These are phyloP conservation scores for Nasonovia ribisnigri DNA, from an alignment of 2,888 invertebrate species.

Conservation along the genomic window DNA sequence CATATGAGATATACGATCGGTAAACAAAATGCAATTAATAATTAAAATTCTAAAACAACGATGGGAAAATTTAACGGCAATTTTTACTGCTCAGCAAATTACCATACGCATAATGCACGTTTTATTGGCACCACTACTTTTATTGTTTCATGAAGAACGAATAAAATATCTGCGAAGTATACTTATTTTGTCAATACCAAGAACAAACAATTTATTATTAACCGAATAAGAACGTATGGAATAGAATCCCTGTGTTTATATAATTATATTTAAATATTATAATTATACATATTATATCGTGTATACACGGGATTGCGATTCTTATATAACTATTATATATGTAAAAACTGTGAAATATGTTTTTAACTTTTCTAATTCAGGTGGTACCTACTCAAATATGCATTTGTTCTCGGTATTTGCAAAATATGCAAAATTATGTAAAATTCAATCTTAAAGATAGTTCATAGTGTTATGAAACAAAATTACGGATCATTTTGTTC, in stretches of 20 bases:
- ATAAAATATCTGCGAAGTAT: not conserved
- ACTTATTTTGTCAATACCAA: not conserved
- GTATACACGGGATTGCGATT: not conserved
- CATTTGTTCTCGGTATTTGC: no score
- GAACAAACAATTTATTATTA: not conserved
- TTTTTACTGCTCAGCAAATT: conserved; percentile 15
- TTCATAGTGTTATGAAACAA: no score
- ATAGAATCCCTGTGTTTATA: not conserved
- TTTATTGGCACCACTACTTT: conserved; percentile 18
- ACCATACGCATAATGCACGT: not conserved
- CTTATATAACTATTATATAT: not conserved
- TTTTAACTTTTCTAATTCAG: not conserved
- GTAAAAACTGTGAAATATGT: not conserved
- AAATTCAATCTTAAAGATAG: not conserved
- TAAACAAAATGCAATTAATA: conserved; percentile 37
- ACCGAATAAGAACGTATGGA: conserved; percentile 5
- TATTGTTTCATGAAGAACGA: not conserved
- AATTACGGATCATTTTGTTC: no score
- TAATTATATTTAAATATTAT: no score
- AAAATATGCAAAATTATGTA: not conserved
- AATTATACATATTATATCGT: no score
- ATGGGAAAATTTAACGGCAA: conserved; percentile 14
- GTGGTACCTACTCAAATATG: no score
- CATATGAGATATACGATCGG: not conserved
- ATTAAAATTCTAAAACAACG: conserved; percentile 16